A percentile compares a stretch with the other conserved stretches of the same genome.
phyloP scores from a whole-genome alignment of 2,888 invertebrate genomes.

The Lymantria monacha region DNA sequence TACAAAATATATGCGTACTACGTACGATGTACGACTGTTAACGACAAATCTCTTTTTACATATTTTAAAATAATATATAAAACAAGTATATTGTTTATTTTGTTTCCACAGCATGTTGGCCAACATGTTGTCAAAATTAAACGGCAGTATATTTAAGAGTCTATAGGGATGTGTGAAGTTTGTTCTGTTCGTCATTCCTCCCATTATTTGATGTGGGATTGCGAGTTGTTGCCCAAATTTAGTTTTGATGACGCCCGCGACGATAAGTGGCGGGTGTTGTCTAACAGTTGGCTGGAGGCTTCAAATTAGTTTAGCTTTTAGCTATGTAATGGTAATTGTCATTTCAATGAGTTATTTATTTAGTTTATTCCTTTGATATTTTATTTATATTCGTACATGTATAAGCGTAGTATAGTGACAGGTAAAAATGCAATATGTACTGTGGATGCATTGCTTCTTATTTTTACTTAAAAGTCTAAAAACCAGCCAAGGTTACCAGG shows the following conservation, averaged over 20 bases:
- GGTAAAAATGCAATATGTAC: too few species aligned
- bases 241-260: constrained; percentile 66
- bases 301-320: constrained; percentile 38
- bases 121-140: not conserved
- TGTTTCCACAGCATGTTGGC: not conserved
- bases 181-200: constrained; percentile 66
- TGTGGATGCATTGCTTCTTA: too few species aligned
- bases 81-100: too few species aligned
- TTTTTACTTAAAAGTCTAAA: too few species aligned
- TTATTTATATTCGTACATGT: not conserved
- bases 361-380: not conserved
- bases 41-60: too few species aligned
- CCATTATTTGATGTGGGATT: constrained; percentile 75
- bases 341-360: not conserved
- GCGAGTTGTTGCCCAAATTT: constrained; percentile 60
- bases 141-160: constrained; percentile 36
- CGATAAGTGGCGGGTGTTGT: constrained; percentile 47
- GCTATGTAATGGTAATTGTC: constrained; percentile 6
- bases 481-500: too few species aligned
- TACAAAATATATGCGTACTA: too few species aligned
- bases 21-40: too few species aligned
- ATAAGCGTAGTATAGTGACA: not conserved
- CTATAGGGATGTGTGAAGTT: constrained; percentile 57
- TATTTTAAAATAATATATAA: too few species aligned
- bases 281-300: constrained; percentile 39